Evolutionary conservation across 2,888 invertebrate genomes (phyloP).

Genomic region (Dryobota labecula): DNA sequence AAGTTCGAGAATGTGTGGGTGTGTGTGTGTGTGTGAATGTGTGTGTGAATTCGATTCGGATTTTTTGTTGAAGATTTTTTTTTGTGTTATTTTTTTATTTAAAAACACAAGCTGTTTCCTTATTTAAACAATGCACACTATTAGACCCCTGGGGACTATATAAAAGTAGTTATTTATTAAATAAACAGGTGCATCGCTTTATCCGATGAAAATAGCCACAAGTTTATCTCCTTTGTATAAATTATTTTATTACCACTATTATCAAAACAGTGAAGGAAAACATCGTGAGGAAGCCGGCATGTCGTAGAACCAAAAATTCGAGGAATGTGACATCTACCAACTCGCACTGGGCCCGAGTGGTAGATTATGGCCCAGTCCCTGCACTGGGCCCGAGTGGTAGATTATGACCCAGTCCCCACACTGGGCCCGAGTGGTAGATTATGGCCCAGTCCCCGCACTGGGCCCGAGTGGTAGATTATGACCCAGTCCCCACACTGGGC

Average conservation of each 20-base stretch:
- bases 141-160: too few relatives aligned
- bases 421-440: background rate
- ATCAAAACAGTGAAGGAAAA: background rate
- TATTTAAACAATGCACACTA: too few relatives aligned
- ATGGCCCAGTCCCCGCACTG: background rate
- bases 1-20: slow-evolving; percentile 25
- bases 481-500: background rate
- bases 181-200: background rate
- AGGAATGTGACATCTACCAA: background rate
- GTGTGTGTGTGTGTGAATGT: too few relatives aligned
- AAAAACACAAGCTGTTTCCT: too few relatives aligned
- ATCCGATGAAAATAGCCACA: too few relatives aligned
- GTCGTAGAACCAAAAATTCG: background rate
- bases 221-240: background rate
- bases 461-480: background rate
- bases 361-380: background rate
- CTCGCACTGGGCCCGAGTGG: background rate
- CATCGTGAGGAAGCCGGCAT: background rate
- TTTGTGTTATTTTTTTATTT: too few relatives aligned
- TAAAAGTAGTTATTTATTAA: background rate
- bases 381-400: background rate
- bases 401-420: background rate
- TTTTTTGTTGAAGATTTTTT: slow-evolving; percentile 1
- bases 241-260: background rate
- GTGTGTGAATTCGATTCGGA: slow-evolving; percentile 31